phyloP scores from a whole-genome alignment of 1,140 invertebrate genomes.

The Danaus melanippus region DNA sequence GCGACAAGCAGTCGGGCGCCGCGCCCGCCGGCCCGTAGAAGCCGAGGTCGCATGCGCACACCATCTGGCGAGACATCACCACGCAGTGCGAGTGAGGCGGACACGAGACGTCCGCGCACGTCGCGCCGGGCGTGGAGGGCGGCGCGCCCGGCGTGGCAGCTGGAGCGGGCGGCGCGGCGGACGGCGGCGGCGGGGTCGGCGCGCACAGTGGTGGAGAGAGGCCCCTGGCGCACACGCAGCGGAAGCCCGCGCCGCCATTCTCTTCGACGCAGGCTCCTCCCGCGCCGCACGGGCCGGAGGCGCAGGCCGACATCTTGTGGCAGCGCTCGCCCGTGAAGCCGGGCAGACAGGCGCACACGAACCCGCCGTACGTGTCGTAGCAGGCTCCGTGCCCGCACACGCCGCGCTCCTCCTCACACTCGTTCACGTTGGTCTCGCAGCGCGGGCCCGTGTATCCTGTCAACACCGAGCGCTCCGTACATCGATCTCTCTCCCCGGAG shows the following conservation, averaged over 20 bases:
- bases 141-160: slow-evolving; percentile 29
- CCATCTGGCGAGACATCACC: slow-evolving; percentile 41
- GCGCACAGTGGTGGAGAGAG: slow-evolving; percentile 85
- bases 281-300: slow-evolving; percentile 75
- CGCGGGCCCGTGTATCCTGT: slow-evolving; percentile 81
- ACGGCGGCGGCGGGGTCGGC: slow-evolving; percentile 62
- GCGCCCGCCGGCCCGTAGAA: slow-evolving; percentile 80
- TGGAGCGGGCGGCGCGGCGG: slow-evolving; percentile 69
- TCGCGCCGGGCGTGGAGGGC: slow-evolving; percentile 52
- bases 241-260: slow-evolving; percentile 78
- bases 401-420: slow-evolving; percentile 78
- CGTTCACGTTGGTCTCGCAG: slow-evolving; percentile 90
- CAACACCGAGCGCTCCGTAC: neutral
- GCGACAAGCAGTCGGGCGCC: slow-evolving; percentile 78
- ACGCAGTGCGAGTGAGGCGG: slow-evolving; percentile 66
- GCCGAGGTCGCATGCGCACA: slow-evolving; percentile 80
- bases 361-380: slow-evolving; percentile 85
- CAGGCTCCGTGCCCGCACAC: slow-evolving; percentile 87
- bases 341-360: slow-evolving; percentile 85
- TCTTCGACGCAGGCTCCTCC: slow-evolving; percentile 87
- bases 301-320: slow-evolving; percentile 71
- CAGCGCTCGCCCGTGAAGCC: slow-evolving; percentile 89
- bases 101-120: slow-evolving; percentile 71
- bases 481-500: neutral
- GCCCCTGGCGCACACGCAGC: slow-evolving; percentile 82